These are phyloP conservation scores for Leptopterna dolabrata DNA, from an alignment of 2,888 invertebrate genomes.

Conservation along the genomic window DNA sequence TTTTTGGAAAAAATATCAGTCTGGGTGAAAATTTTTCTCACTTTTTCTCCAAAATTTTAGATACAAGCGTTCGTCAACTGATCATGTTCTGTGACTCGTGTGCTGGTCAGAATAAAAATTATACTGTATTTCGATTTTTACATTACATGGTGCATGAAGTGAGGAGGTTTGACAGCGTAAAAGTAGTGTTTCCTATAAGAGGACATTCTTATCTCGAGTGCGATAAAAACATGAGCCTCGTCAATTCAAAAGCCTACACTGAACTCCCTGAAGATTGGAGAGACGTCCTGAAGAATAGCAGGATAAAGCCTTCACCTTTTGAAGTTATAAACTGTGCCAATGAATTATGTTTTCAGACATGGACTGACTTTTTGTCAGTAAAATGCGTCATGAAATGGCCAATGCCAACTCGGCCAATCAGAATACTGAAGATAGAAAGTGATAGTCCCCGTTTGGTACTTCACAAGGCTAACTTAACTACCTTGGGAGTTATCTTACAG, in stretches of 20 bases:
- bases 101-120: slow-evolving; percentile 53
- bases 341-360: neutral
- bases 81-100: slow-evolving; percentile 51
- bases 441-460: too few relatives aligned
- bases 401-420: neutral
- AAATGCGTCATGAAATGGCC: too few relatives aligned
- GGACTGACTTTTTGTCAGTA: neutral
- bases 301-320: slow-evolving; percentile 61
- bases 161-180: slow-evolving; percentile 23
- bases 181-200: slow-evolving; percentile 47
- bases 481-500: too few relatives aligned
- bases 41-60: neutral
- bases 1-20: too few relatives aligned
- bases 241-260: slow-evolving; percentile 33
- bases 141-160: slow-evolving; percentile 36
- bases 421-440: neutral
- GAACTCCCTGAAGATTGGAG: slow-evolving; percentile 55
- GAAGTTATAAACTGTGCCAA: neutral
- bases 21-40: too few relatives aligned
- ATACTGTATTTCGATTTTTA: slow-evolving; percentile 43
- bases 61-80: slow-evolving; percentile 4
- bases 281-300: slow-evolving; percentile 60
- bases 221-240: slow-evolving; percentile 43
- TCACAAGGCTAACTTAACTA: too few relatives aligned
- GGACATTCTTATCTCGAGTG: slow-evolving; percentile 51